Percentiles rank a stretch among this genome's conserved stretches.
Conservation (phyloP, 2,797 vertebrate species). For the Spinibarbus caldwelli region DNA sequence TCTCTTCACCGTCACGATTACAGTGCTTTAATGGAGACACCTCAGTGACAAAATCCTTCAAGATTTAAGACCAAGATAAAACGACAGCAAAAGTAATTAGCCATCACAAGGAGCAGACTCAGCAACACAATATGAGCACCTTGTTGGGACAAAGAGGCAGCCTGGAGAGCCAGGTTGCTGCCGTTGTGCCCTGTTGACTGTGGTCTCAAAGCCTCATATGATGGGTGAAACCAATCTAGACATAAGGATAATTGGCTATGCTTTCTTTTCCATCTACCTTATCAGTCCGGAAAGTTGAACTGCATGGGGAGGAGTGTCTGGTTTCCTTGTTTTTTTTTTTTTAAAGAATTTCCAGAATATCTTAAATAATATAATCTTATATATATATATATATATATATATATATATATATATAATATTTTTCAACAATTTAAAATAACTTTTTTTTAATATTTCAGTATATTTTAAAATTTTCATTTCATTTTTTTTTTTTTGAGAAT, state of each 20-base stretch:
- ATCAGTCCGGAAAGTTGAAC: not conserved
- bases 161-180: not conserved
- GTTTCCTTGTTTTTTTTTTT: too few species aligned
- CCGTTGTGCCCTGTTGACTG: not conserved
- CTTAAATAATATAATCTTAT: too few species aligned
- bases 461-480: too few species aligned
- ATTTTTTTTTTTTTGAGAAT: too few species aligned
- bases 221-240: constrained; percentile 25
- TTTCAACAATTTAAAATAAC: too few species aligned
- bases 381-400: too few species aligned
- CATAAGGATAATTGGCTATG: not conserved
- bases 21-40: not conserved
- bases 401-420: too few species aligned
- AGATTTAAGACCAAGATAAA: not conserved
- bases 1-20: not conserved
- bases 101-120: not conserved
- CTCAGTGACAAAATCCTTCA: not conserved
- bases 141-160: not conserved
- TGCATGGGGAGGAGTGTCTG: too few species aligned
- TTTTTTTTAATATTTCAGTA: too few species aligned
- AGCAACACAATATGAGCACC: not conserved
- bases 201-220: not conserved
- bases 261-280: not conserved
- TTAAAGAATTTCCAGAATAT: too few species aligned
- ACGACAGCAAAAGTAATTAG: not conserved